A percentile compares a stretch with the other conserved stretches of the same genome.
Conservation (phyloP, 2,797 vertebrate species). For the Enteromius argenteus region DNA sequence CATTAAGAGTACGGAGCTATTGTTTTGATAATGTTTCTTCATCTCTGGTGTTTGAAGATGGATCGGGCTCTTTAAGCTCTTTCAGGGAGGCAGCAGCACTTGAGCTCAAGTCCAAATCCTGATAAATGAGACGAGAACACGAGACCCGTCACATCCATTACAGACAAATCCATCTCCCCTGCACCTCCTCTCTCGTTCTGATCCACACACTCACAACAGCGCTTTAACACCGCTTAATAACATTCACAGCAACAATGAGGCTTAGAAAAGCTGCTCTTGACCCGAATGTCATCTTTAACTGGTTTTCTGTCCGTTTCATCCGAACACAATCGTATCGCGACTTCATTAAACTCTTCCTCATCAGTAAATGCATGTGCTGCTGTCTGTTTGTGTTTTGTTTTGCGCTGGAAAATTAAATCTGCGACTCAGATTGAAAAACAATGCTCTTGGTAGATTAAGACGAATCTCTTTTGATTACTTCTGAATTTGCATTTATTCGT, state of each 20-base stretch:
- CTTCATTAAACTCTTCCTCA: background rate
- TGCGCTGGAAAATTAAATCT: background rate
- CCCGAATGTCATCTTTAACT: background rate
- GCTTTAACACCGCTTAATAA: background rate
- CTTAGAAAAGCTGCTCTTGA: constrained; percentile 7
- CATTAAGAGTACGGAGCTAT: background rate
- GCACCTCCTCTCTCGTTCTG: background rate
- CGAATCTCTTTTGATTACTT: background rate
- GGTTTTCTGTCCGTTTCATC: background rate
- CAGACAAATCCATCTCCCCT: background rate
- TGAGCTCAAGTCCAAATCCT: constrained; percentile 25
- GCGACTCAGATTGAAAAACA: background rate
- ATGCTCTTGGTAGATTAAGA: background rate
- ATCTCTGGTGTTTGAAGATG: constrained; percentile 16
- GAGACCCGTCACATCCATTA: constrained; percentile 8
- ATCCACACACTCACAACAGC: background rate
- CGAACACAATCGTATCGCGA: background rate
- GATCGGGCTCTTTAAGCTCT: constrained; percentile 16
- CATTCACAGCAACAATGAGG: background rate
- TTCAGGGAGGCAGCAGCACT: constrained; percentile 8
- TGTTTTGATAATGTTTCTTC: background rate
- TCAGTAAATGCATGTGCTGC: background rate
- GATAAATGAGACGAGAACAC: constrained; percentile 5
- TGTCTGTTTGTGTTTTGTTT: constrained; percentile 56
- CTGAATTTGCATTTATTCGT: constrained; percentile 3